phyloP scores from a whole-genome alignment of 2,888 invertebrate species.

The Eucera pruinosa region DNA sequence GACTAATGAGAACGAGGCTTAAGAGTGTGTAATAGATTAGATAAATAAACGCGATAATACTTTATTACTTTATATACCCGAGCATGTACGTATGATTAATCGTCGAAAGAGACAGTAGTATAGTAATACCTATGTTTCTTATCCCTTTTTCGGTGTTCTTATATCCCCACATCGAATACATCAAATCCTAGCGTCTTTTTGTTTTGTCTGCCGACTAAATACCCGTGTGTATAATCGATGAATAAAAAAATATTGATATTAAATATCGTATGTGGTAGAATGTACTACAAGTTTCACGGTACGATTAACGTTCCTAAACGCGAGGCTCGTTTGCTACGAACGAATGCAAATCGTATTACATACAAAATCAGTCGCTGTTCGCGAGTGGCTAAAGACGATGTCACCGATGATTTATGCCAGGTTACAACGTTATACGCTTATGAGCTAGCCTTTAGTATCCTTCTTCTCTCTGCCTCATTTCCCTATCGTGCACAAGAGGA shows the following conservation, averaged over 20 bases:
- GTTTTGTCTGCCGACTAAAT: no score
- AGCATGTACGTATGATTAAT: slow-evolving; percentile 18
- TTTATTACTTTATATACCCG: slow-evolving; percentile 19
- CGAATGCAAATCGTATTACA: slow-evolving; percentile 32
- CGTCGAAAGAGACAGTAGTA: slow-evolving; percentile 10
- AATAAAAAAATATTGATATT: slow-evolving; percentile 55
- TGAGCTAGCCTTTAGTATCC: slow-evolving; percentile 35
- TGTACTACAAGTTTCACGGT: slow-evolving; percentile 13
- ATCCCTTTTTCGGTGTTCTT: slow-evolving; percentile 2
- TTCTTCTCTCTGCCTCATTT: background rate
- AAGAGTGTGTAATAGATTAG: slow-evolving; percentile 9
- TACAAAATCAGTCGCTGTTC: slow-evolving; percentile 46
- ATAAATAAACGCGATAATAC: slow-evolving; percentile 25
- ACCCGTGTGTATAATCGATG: slow-evolving; percentile 8
- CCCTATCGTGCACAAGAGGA: slow-evolving; percentile 1
- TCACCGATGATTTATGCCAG: slow-evolving; percentile 40
- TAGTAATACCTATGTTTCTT: background rate
- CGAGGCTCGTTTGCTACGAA: background rate
- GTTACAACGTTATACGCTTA: slow-evolving; percentile 24
- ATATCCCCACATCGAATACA: background rate
- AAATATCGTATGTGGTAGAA: slow-evolving; percentile 52
- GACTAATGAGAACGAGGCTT: no score
- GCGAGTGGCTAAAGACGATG: slow-evolving; percentile 31
- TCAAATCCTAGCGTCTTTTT: background rate
- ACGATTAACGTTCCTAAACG: background rate